Evolutionary conservation across 1,140 invertebrate genomes (phyloP), one percentile per base, ranked within the genome.

Genomic region (Lepidurus arcticus): DNA sequence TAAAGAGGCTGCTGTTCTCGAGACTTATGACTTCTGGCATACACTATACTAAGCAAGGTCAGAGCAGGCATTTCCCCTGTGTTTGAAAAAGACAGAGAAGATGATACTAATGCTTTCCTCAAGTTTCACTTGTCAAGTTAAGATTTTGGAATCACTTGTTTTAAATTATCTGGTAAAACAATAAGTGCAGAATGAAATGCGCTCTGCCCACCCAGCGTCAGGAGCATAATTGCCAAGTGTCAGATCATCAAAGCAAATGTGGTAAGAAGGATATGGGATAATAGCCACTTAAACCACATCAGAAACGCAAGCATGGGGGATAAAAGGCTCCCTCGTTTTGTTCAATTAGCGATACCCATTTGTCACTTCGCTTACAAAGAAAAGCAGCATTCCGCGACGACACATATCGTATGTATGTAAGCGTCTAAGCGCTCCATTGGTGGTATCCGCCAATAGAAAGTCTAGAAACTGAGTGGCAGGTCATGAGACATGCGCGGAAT

Each of bases 401-500:
- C 53, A 65, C 53, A 65, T 65, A 13, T 7, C 16, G 9, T 21
- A 65, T 34, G 34, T 2, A 34, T 34, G 34, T 34, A 34, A 34
- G 34, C 34, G 34, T 34, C 34, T 3, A 34, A 34, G 4, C 34
- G 34, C 34, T 34, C 34, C 34, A 34, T 34, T 34, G 34, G 34
- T 34, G 34, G 34, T 13, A 65, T 13, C 53, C 3, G 53, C 53
- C 53, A 65, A 65, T 65, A 65, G 53, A 7, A 65, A 16, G 21
- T 7, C 53, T 65, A 7, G 53, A 21, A 8, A 65, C 34, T 3
- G 34, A 34, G 34, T 13, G 53, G 53, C 21, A 65, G 13, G 53
- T 65, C 53, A 65, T 65, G 53, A 65, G 21, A 65, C 53, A 65
- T 65, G 53, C 53, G 53, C 53, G 53, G 53, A 65, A 65, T 65